Evolutionary conservation across 2,797 vertebrate species (phyloP), one percentile per base, ranked within the genome.

Genomic region (Vireo griseus): DNA sequence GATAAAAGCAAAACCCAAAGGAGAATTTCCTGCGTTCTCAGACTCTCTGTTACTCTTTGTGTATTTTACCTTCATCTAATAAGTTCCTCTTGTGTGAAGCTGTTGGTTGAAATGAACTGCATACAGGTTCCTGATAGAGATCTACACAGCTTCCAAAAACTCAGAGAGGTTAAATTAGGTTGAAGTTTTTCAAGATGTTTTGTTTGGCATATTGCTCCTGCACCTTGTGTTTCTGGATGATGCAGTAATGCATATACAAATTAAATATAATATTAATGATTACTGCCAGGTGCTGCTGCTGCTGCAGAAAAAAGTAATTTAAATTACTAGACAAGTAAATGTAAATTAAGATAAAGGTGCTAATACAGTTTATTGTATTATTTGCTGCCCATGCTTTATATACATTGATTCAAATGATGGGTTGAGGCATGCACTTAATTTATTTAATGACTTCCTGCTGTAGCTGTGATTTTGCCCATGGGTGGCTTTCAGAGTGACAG

Each of bases 1-100:
- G 76, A 90, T 86, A 88, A 61, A 80, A 88, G 58, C 54, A 69
- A 92, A 92, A 81, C 13, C 25, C 35, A 44, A 31, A 54, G 54
- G 39, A 78, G 42, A 48, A 31, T 90, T 80, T 78, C 68, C 40
- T 84, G 37, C 61, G 15, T 65, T 94, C 45, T 77, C 39, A 31
- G 44, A 14, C 16, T 79, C 26, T 68, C 11, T 0, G 2, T 51
- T 57, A 26, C 3, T 65, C n/a, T 72, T 63, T 18, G 12, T 33
- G 5, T 63, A 15, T 78, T 88, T 89, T 68, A 22, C 55, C 66
- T 81, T 54, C 31, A 11, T 71, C 22, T 77, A 71, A 2, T 33
- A 40, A 66, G 15, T 37, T 83, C n/a, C 14, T 74, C n/a, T 55
- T 57, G 8, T 9, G 3, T 11, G 20, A 92, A 72, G 35, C n/a